Evolutionary conservation across 2,113 vertebrate genomes (phyloP), one percentile per base, ranked within the genome.

Genomic region (Galbula dea): DNA sequence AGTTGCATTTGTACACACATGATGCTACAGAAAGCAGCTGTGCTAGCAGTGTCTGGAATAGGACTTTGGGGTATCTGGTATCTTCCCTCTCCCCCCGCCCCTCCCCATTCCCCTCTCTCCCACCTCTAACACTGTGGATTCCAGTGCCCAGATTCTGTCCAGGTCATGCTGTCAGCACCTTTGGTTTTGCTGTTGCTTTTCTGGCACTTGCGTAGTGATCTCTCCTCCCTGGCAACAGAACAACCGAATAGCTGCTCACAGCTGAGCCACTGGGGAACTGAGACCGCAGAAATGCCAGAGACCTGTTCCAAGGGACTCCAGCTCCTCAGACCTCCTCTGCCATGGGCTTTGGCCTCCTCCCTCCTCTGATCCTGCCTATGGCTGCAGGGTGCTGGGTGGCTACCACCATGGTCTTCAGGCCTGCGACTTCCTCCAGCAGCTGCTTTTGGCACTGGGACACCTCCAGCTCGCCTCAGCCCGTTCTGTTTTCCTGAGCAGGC

Each of bases 351-450:
- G 4, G 9, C 15, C 30, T n/a, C 37, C 37, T n/a, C 59, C 15
- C 58, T 32, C 29, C 29, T 57, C 54, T n/a, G 52, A 18, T 16
- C 52, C 52, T 3, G 9, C 16, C 52, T 19, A 36, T 12, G 58
- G 36, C 24, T 27, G 36, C 58, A 11, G 36, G 27, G 59, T 12
- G 29, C 51, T 2, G 16, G 17, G 10, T 6, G n/a, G n/a, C 15
- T 4, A 12, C 27, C 29, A 18, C 34, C 1, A 5, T 3, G 1
- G 18, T 8, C 30, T 43, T 22, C 19, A 13, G 26, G 32, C 59
- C 30, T 30, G 20, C 19, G 32, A 15, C 32, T 8, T 37, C 45
- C 57, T 18, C 34, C 45, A 23, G 57, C 72, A 48, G 55, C n/a
- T 18, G 73, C 55, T 37, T 26, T 21, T 23, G 72, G 27, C 27